These are phyloP conservation scores for Podarcis cretensis DNA, from an alignment of 2,113 vertebrate genomes.

Conservation along the genomic window DNA sequence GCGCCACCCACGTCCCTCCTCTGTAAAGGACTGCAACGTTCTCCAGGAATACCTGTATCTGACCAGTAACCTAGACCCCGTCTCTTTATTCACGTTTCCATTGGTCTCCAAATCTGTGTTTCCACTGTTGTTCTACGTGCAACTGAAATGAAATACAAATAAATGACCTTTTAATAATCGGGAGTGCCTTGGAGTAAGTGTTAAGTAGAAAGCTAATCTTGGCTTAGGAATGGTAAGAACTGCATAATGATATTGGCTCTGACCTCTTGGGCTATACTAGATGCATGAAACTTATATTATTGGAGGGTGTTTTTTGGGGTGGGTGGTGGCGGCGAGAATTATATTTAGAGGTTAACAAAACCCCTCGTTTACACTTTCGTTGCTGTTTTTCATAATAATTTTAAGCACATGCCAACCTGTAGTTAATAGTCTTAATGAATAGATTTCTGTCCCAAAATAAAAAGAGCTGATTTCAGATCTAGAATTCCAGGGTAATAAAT, in stretches of 20 bases:
- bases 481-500: neutral
- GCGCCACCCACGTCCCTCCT: too few relatives aligned
- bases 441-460: neutral
- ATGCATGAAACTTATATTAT: neutral
- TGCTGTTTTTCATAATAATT: neutral
- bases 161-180: conserved; percentile 21
- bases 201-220: conserved; percentile 13
- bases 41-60: neutral
- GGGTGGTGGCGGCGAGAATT: neutral
- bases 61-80: neutral
- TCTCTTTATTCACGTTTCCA: conserved; percentile 6
- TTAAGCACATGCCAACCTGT: neutral
- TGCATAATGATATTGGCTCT: neutral
- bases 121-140: neutral
- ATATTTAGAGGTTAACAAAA: neutral
- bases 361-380: neutral
- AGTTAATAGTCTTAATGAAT: neutral
- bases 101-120: neutral
- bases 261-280: neutral
- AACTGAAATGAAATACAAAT: conserved; percentile 5
- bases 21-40: too few relatives aligned
- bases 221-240: neutral
- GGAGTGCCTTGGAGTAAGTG: conserved; percentile 17
- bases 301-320: neutral
- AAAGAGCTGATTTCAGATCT: neutral